phyloP scores from a whole-genome alignment of 2,113 vertebrate species.

The Colius striatus region DNA sequence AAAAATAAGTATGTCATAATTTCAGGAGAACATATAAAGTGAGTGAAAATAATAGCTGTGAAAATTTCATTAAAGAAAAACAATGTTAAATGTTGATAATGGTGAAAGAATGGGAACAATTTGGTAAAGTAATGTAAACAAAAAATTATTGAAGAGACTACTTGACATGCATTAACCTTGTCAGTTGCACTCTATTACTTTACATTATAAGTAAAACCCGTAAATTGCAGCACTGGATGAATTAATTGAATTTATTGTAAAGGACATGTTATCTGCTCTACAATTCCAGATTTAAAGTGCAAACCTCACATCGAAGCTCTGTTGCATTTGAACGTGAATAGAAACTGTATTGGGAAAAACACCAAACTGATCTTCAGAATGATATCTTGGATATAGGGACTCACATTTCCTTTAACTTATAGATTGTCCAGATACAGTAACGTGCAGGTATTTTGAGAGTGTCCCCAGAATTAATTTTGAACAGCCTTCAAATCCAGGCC shows the following conservation, averaged over 20 bases:
- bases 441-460: background rate
- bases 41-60: background rate
- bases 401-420: background rate
- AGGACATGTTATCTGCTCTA: background rate
- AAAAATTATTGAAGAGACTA: background rate
- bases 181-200: background rate
- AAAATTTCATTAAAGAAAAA: slow-evolving; percentile 8
- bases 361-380: background rate
- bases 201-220: background rate
- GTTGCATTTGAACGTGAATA: background rate
- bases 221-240: background rate
- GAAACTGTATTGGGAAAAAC: background rate
- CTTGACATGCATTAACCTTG: background rate
- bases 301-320: background rate
- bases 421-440: background rate
- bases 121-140: background rate
- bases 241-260: background rate
- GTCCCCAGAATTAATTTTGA: background rate
- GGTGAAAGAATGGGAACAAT: background rate
- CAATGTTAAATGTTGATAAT: background rate
- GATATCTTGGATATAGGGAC: background rate
- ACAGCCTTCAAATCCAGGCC: background rate
- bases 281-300: background rate
- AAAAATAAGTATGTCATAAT: background rate
- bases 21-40: background rate